phyloP scores from a whole-genome alignment of 2,113 vertebrate genomes.

The Corapipo altera region DNA sequence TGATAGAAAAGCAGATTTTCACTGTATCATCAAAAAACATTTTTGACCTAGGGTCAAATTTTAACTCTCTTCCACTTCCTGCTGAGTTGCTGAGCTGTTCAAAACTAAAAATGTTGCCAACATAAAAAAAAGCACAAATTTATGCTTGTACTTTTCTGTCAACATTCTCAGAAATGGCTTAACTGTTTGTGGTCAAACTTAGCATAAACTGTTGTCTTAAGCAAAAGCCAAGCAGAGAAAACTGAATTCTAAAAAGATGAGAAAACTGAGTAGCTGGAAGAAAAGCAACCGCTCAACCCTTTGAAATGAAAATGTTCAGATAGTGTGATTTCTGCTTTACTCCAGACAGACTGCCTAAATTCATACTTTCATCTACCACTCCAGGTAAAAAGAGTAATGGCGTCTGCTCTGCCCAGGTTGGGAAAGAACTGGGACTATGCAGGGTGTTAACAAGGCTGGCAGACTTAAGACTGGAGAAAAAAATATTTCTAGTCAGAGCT shows the following conservation, averaged over 20 bases:
- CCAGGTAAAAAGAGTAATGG: not conserved
- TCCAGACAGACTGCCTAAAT: not conserved
- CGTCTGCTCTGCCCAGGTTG: not conserved
- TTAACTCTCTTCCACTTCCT: slow-evolving; percentile 31
- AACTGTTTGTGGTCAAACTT: not conserved
- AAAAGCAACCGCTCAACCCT: not conserved
- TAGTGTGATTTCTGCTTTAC: not conserved
- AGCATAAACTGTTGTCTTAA: not conserved
- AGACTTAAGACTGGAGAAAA: not conserved
- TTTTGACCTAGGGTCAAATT: slow-evolving; percentile 3
- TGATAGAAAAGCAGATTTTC: slow-evolving; percentile 5
- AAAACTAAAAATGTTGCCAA: not conserved
- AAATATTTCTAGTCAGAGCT: not conserved
- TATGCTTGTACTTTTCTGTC: not conserved
- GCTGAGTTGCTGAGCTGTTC: slow-evolving; percentile 22
- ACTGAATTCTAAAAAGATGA: not conserved
- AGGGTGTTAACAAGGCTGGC: not conserved
- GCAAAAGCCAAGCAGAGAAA: not conserved
- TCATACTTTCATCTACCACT: not conserved
- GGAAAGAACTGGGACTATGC: not conserved
- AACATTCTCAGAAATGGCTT: not conserved
- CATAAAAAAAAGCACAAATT: not conserved
- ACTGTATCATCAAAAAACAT: not conserved
- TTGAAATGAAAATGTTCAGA: not conserved
- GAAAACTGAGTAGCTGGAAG: not conserved